Evolutionary conservation across 2,113 vertebrate species (phyloP).

Genomic region (Mormyrus iriodes): DNA sequence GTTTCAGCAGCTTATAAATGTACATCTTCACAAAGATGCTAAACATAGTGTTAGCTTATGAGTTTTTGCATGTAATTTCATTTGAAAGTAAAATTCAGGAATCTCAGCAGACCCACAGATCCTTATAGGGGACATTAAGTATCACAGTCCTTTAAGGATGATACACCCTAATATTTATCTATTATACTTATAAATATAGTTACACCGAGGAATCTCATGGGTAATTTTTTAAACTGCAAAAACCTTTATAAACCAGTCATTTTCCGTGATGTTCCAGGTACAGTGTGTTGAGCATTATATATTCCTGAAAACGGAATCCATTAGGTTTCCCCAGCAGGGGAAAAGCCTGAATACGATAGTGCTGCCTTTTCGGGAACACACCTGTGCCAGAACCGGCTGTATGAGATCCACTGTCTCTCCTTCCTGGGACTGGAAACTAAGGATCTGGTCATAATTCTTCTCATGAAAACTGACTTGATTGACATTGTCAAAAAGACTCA

Average conservation of each 20-base stretch:
- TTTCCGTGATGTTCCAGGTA: background rate
- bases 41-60: background rate
- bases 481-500: constrained; percentile 78
- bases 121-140: background rate
- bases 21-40: background rate
- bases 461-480: constrained; percentile 71
- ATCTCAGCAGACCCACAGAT: background rate
- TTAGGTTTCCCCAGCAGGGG: background rate
- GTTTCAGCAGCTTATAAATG: background rate
- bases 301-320: background rate
- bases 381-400: constrained; percentile 73
- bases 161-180: background rate
- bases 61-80: background rate
- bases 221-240: background rate
- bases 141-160: background rate
- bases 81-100: background rate
- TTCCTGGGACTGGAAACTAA: constrained; percentile 75
- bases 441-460: constrained; percentile 74
- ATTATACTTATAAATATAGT: background rate
- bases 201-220: background rate
- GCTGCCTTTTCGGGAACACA: constrained; percentile 33
- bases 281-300: background rate
- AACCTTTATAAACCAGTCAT: background rate
- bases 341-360: background rate
- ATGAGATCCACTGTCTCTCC: constrained; percentile 67